Evolutionary conservation across 2,113 vertebrate genomes (phyloP).

Genomic region (Pitta sordida): DNA sequence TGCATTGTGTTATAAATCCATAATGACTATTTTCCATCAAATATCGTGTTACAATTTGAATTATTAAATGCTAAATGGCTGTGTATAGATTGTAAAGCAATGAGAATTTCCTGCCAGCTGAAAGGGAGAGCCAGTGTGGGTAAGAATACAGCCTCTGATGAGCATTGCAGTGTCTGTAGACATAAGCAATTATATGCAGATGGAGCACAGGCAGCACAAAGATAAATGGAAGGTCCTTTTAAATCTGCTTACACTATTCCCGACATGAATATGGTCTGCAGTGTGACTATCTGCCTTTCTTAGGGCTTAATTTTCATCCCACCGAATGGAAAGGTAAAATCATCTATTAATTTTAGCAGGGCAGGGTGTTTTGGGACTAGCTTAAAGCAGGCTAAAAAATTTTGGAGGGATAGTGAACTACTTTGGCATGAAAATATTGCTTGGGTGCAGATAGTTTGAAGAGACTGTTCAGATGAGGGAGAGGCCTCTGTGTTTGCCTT

Average conservation of each 20-base stretch:
- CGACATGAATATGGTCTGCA: not conserved
- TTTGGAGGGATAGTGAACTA: not conserved
- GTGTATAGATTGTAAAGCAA: constrained; percentile 5
- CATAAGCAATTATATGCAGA: constrained; percentile 41
- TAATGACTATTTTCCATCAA: constrained; percentile 51
- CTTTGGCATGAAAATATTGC: not conserved
- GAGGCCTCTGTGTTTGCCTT: not conserved
- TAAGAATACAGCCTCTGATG: not conserved
- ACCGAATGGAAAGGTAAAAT: not conserved
- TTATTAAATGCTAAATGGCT: constrained; percentile 43
- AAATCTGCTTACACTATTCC: constrained; percentile 15
- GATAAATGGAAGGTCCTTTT: constrained; percentile 26
- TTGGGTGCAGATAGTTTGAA: not conserved
- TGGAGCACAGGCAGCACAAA: constrained; percentile 12
- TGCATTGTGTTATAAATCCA: constrained; percentile 48
- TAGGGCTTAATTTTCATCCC: not conserved
- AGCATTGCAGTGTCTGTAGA: not conserved
- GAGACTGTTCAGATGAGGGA: not conserved
- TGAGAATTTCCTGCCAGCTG: not conserved
- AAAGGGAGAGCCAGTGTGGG: not conserved
- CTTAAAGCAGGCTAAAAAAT: not conserved
- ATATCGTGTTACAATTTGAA: constrained; percentile 26
- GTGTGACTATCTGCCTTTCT: not conserved
- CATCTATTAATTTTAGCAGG: constrained; percentile 3
- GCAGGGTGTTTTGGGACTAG: not conserved